phyloP scores from a whole-genome alignment of 1,140 invertebrate genomes.

The Hesperophylax magnus region DNA sequence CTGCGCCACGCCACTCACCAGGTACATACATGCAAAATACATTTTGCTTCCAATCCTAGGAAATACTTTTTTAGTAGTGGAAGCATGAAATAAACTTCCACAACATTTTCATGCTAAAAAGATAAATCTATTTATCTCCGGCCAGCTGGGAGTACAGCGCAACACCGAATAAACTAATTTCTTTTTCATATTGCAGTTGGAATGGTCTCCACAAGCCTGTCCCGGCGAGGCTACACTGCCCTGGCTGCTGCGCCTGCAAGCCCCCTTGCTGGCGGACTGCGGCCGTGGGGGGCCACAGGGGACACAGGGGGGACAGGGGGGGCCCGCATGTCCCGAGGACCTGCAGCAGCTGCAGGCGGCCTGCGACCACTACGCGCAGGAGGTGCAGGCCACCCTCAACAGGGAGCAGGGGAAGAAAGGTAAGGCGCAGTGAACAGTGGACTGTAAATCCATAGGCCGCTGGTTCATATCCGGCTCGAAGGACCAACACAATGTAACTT shows the following conservation, averaged over 20 bases:
- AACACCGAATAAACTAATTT: neutral
- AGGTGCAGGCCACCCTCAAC: conserved; percentile 23
- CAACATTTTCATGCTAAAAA: too few species aligned
- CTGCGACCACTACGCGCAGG: conserved; percentile 45
- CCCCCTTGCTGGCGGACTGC: conserved; percentile 30
- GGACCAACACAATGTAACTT: too few species aligned
- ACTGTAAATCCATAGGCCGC: too few species aligned
- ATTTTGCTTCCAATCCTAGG: too few species aligned
- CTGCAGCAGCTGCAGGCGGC: conserved; percentile 40
- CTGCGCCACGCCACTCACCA: conserved; percentile 50
- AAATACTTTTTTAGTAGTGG: too few species aligned
- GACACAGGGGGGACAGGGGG: neutral
- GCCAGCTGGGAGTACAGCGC: too few species aligned
- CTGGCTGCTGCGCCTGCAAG: conserved; percentile 46
- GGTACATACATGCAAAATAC: neutral
- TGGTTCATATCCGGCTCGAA: too few species aligned
- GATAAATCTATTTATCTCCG: too few species aligned
- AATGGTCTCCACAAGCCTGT: conserved; percentile 51
- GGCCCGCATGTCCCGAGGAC: conserved; percentile 2
- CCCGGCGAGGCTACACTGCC: conserved; percentile 49
- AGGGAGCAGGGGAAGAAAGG: conserved; percentile 49
- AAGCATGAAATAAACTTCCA: too few species aligned
- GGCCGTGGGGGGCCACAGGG: neutral
- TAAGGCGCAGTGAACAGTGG: neutral
- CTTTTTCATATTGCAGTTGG: conserved; percentile 35